Evolutionary conservation across 2,113 vertebrate species (phyloP).

Genomic region (Argyrosomus japonicus): DNA sequence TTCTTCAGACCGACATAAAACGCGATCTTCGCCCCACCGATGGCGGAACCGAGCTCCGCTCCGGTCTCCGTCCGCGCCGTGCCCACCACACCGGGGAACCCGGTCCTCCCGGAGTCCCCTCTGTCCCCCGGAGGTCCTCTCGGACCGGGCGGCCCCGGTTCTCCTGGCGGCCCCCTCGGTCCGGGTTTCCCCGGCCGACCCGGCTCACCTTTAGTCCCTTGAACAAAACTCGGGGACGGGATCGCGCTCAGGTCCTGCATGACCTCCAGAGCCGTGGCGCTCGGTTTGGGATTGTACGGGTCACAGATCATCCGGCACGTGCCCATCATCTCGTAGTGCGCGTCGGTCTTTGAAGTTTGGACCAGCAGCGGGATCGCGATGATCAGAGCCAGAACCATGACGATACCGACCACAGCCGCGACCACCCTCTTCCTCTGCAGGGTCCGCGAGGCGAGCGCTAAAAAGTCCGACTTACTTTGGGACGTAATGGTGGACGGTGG

Average conservation of each 20-base stretch:
- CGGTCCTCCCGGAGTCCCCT: conserved; percentile 81
- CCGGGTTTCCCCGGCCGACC: conserved; percentile 90
- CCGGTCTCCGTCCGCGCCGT: conserved; percentile 66
- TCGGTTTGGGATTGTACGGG: conserved; percentile 85
- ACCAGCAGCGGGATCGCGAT: conserved; percentile 87
- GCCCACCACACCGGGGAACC: conserved; percentile 76
- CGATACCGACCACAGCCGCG: conserved; percentile 83
- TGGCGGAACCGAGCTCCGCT: conserved; percentile 80
- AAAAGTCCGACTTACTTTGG: conserved; percentile 82
- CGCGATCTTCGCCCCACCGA: conserved; percentile 85
- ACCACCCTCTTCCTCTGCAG: conserved; percentile 83
- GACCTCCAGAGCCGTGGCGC: conserved; percentile 86
- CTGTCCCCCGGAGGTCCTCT: conserved; percentile 87
- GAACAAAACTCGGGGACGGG: conserved; percentile 83
- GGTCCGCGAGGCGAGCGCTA: conserved; percentile 83
- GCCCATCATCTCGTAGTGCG: conserved; percentile 94
- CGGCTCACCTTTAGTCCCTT: conserved; percentile 85
- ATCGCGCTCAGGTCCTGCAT: conserved; percentile 87
- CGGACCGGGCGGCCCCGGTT: conserved; percentile 88
- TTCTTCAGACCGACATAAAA: conserved; percentile 95
- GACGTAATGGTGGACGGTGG: conserved; percentile 85
- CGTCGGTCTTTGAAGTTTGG: conserved; percentile 83
- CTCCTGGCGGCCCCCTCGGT: conserved; percentile 87
- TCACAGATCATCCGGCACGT: conserved; percentile 94
- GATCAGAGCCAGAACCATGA: conserved; percentile 88